Conservation (phyloP, 2,888 invertebrate genomes). For the Latheticus oryzae region DNA sequence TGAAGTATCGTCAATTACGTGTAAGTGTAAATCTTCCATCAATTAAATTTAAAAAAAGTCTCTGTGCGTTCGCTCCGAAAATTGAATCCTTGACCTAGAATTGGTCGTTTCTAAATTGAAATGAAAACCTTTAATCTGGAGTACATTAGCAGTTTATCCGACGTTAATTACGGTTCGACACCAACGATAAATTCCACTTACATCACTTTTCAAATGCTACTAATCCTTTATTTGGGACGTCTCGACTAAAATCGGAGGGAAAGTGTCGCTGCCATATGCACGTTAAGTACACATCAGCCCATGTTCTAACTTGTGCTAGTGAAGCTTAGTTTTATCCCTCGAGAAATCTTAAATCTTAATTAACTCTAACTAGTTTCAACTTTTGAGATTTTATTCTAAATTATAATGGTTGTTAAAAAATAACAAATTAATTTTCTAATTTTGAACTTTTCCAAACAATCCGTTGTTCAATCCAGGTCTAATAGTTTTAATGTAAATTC, state of each 20-base stretch:
- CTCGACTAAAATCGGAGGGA: constrained; percentile 17
- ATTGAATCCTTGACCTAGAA: too few species aligned
- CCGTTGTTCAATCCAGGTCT: too few species aligned
- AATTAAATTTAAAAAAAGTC: too few species aligned
- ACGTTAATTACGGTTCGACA: not conserved
- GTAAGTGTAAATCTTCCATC: too few species aligned
- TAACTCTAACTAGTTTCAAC: constrained; percentile 25
- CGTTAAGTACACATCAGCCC: constrained; percentile 36
- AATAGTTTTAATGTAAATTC: too few species aligned
- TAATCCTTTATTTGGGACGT: constrained; percentile 33
- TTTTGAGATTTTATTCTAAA: too few species aligned
- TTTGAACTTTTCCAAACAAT: too few species aligned
- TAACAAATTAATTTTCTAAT: not conserved
- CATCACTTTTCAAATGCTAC: too few species aligned
- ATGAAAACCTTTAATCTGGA: constrained; percentile 3
- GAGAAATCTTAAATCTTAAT: constrained; percentile 36
- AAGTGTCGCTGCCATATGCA: constrained; percentile 36
- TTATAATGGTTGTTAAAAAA: not conserved
- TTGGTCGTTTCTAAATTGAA: too few species aligned
- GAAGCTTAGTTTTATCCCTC: constrained; percentile 31
- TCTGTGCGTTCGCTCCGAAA: too few species aligned
- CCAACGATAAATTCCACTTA: too few species aligned
- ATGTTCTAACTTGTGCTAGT: constrained; percentile 29
- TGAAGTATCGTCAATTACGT: not conserved
- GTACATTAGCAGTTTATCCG: constrained; percentile 3